Percentiles rank a stretch among this genome's conserved stretches.
Conservation (phyloP, 2,888 invertebrate genomes). For the Frankliniella fusca region DNA sequence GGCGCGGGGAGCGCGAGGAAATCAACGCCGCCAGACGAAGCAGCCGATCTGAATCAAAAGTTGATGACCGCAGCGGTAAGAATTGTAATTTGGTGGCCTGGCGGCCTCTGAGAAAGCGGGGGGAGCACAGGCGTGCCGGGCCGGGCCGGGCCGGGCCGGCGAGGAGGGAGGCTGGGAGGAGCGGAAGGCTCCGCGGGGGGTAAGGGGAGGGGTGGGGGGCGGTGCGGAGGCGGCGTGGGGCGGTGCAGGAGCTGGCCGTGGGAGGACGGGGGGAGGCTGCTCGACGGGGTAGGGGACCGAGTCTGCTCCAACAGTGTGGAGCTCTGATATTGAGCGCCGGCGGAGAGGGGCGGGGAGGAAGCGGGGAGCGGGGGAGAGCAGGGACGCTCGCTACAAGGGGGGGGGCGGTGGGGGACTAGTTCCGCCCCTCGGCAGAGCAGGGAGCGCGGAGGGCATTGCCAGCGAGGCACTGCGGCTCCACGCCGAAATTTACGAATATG, state of each 20-base stretch:
- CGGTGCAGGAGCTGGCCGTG: background rate
- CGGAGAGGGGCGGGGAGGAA: background rate
- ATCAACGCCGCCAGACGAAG: background rate
- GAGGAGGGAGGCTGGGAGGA: background rate
- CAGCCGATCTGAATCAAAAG: background rate
- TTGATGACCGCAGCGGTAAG: background rate
- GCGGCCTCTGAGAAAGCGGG: background rate
- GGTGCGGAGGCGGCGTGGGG: background rate
- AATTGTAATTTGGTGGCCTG: background rate
- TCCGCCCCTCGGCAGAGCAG: background rate
- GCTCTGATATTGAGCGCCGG: constrained; percentile 19
- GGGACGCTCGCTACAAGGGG: background rate
- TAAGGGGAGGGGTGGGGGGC: background rate
- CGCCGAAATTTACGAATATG: constrained; percentile 15
- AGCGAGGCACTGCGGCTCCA: background rate
- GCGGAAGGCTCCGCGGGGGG: background rate
- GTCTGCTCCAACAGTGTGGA: constrained; percentile 24
- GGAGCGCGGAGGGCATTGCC: background rate
- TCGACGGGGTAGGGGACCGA: background rate
- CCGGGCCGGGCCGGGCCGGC: background rate
- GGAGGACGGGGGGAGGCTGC: background rate
- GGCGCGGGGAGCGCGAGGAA: no score
- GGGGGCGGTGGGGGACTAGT: background rate
- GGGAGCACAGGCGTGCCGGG: background rate
- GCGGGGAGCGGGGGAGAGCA: background rate